phyloP scores from a whole-genome alignment of 2,797 vertebrate genomes.

The Microhierax caerulescens region DNA sequence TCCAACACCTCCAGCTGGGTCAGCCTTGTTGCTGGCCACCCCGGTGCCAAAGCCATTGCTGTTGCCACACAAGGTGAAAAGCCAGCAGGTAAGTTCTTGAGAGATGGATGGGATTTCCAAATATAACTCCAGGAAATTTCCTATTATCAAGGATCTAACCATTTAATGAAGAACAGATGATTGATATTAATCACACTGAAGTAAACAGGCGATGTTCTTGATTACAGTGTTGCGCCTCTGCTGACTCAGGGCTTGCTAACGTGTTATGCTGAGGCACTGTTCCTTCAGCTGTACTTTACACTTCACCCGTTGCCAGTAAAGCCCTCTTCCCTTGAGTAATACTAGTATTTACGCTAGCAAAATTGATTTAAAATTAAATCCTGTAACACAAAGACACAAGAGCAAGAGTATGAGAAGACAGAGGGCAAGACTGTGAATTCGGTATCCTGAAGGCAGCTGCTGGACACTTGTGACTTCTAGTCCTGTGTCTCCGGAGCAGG shows the following conservation, averaged over 20 bases:
- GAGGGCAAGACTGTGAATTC: background rate
- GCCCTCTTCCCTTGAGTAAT: background rate
- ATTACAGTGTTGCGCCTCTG: background rate
- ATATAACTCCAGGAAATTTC: constrained; percentile 22
- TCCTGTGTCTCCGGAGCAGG: background rate
- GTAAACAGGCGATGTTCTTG: background rate
- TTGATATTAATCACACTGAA: constrained; percentile 21
- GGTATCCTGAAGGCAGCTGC: background rate
- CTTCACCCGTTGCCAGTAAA: background rate
- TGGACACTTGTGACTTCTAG: background rate
- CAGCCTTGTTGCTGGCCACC: background rate
- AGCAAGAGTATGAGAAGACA: background rate
- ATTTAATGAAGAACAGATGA: constrained; percentile 24
- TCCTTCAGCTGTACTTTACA: background rate
- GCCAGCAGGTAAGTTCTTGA: constrained; percentile 11
- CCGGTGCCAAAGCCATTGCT: background rate
- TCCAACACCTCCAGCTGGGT: background rate
- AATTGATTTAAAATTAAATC: background rate
- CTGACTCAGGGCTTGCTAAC: constrained; percentile 36
- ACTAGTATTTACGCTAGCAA: background rate
- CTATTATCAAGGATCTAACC: background rate
- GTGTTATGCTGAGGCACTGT: background rate
- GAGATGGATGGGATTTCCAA: background rate
- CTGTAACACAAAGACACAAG: background rate
- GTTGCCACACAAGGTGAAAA: background rate